These are phyloP conservation scores for Thryonomys swinderianus DNA, from an alignment of 2,113 vertebrate genomes.

Conservation along the genomic window DNA sequence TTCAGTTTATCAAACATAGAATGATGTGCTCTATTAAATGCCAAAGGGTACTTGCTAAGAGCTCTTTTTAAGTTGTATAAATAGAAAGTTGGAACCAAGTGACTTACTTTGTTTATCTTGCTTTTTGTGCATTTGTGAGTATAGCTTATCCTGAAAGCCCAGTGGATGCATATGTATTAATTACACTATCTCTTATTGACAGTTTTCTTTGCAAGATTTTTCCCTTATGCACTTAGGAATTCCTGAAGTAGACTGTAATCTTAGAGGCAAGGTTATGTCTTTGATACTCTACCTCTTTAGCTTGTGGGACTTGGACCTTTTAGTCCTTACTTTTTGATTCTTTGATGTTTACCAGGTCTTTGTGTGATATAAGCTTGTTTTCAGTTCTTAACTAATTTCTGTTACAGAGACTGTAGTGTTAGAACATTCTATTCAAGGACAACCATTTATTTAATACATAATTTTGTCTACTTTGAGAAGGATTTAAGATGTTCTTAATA, in stretches of 20 bases:
- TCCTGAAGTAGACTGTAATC: neutral
- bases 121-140: neutral
- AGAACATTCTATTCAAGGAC: neutral
- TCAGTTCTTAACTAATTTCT: conserved; percentile 12
- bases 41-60: neutral
- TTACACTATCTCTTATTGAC: neutral
- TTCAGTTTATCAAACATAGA: neutral
- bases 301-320: neutral
- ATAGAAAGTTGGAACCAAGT: neutral
- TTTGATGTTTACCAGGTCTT: neutral
- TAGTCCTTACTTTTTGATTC: neutral
- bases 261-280: neutral
- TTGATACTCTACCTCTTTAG: neutral
- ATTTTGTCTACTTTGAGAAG: neutral
- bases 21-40: neutral
- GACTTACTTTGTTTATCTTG: neutral
- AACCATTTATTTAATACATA: neutral
- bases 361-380: neutral
- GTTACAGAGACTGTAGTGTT: neutral
- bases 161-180: rapidly evolving
- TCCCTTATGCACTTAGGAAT: neutral
- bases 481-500: neutral
- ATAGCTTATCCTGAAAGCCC: neutral
- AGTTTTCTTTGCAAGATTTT: neutral
- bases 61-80: neutral